Conservation (phyloP, 2,113 vertebrate species). For the Myanophis thanlyinensis region DNA sequence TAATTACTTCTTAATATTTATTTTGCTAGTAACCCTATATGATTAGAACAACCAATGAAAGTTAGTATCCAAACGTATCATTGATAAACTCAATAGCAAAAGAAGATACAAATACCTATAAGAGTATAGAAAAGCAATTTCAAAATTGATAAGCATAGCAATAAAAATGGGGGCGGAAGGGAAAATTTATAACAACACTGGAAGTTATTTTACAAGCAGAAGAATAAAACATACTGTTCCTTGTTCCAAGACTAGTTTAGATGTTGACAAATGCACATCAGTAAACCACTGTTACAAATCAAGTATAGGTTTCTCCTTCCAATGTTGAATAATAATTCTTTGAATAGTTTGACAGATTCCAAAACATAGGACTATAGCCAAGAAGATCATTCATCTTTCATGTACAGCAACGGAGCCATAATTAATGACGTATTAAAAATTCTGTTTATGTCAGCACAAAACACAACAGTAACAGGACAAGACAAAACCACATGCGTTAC, state of each 20-base stretch:
- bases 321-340: background rate
- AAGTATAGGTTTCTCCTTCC: background rate
- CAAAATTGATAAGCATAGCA: background rate
- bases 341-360: background rate
- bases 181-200: background rate
- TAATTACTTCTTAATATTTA: background rate
- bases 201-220: background rate
- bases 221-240: background rate
- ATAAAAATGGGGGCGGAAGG: background rate
- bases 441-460: background rate
- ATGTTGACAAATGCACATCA: background rate
- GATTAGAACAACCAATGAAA: background rate
- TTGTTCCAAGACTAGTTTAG: background rate
- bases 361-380: background rate
- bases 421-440: background rate
- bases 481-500: background rate
- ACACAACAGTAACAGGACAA: background rate
- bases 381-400: background rate
- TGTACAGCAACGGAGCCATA: background rate
- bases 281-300: background rate
- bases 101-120: background rate
- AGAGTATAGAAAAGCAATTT: background rate
- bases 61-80: background rate
- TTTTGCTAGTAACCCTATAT: background rate
- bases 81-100: background rate